These are phyloP conservation scores for Panthera tigris DNA, from an alignment of 2,113 vertebrate species.

Conservation along the genomic window DNA sequence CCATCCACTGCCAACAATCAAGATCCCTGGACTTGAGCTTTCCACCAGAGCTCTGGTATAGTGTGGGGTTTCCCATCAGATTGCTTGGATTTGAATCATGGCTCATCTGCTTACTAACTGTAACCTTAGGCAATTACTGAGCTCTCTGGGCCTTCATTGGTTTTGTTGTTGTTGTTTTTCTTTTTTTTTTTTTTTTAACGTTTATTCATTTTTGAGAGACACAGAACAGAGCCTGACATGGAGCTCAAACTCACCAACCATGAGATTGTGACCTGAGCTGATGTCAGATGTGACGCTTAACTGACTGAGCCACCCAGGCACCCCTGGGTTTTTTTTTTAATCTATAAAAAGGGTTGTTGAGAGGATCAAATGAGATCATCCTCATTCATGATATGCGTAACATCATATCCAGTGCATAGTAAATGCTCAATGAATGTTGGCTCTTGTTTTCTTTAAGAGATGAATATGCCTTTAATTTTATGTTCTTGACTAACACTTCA, in stretches of 20 bases:
- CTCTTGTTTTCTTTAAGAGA: not conserved
- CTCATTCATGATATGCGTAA: not conserved
- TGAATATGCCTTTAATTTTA: not conserved
- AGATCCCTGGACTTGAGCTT: not conserved
- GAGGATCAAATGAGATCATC: not conserved
- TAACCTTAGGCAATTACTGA: not conserved
- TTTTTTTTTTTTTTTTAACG: no score
- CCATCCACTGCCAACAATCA: not conserved
- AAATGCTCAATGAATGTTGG: not conserved
- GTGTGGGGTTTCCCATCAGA: not conserved
- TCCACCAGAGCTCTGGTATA: not conserved
- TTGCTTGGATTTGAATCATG: not conserved
- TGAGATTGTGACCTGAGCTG: no score
- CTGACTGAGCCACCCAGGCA: no score
- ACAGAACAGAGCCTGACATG: no score
- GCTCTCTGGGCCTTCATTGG: not conserved
- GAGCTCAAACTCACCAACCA: no score
- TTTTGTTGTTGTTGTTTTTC: not conserved
- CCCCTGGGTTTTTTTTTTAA: no score
- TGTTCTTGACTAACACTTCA: not conserved
- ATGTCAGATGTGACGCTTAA: no score
- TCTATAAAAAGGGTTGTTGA: not conserved
- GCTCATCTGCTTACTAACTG: not conserved
- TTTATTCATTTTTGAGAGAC: no score
- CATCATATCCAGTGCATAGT: not conserved